Base-by-base conservation (phyloP, 2,888 invertebrate genomes). In the Cheilosia soror region DNA sequence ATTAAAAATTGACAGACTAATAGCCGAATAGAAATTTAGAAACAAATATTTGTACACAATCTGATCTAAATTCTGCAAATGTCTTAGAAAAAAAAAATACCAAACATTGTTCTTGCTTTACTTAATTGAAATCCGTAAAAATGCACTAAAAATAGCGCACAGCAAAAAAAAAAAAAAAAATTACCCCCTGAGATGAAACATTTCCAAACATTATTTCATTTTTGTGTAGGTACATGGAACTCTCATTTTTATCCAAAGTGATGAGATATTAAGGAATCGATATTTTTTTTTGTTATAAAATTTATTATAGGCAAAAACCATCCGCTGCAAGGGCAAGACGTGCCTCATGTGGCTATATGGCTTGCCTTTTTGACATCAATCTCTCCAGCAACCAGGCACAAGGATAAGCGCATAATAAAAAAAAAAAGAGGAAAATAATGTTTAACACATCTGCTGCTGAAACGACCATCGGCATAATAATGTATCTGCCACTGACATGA, bases 401-500 rank as follows among this genome's bases (percentile, higher is more conserved):
- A 69, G 51, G 49, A 55, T 58, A 75, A 53, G 15, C 5, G 44
- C 20, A 15, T 53, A 27, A 55, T 44, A 63, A 31, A 11, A 63
- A 60, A 31, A 47, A 2, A 31, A 29, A 40, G 7, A 2, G 3
- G 7, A 20, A 47, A 15, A 47, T 20, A 58, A 68, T 66, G 55
- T 44, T 69, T n/a, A 63, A 58, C 49, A 53, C 76, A 81, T 81
- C 69, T 81, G 81, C 63, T 76, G 13, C 42, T 58, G 76, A 76
- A 76, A 58, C 29, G 33, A 31, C 68, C 62, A 75, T 69, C 57
- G 29, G 33, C 47, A 37, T 4, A 65, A 29, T 37, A 29, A 44
- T 49, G 11, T 31, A 47, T 68, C 75, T 69, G 75, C 42, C 31
- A 15, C 47, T 15, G 15, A 20, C 15, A 47, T 15, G 7, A 58